Percentiles rank a stretch among this genome's conserved stretches.
Evolutionary conservation across 2,113 vertebrate genomes (phyloP).

Genomic region (Xenopus laevis): DNA sequence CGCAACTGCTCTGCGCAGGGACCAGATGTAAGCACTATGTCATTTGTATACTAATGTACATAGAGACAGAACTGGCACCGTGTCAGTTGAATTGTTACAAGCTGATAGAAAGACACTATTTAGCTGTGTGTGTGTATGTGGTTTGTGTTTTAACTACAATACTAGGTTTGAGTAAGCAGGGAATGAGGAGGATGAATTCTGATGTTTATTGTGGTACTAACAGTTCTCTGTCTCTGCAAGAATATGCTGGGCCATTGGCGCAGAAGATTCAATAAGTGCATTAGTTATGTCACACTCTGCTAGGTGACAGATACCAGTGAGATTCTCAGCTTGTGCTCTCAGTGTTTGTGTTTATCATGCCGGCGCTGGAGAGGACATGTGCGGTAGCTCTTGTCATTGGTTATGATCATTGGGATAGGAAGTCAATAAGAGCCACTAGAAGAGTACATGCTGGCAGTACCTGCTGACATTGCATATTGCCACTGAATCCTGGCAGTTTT

Average conservation of each 20-base stretch:
- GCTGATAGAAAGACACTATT: neutral
- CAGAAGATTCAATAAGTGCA: conserved; percentile 42
- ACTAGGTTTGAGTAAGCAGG: neutral
- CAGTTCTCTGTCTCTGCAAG: conserved; percentile 22
- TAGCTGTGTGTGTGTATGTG: neutral
- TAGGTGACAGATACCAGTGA: conserved; percentile 38
- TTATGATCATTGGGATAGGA: conserved; percentile 25
- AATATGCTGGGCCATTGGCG: conserved; percentile 39
- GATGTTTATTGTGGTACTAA: conserved; percentile 17
- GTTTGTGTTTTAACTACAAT: neutral
- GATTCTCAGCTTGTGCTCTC: conserved; percentile 29
- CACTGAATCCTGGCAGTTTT: conserved; percentile 34
- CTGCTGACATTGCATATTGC: conserved; percentile 40
- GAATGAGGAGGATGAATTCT: neutral
- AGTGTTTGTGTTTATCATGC: conserved; percentile 43
- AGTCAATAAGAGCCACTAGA: conserved; percentile 40
- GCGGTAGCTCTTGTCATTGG: conserved; percentile 40
- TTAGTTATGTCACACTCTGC: conserved; percentile 45
- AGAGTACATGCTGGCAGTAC: conserved; percentile 34
- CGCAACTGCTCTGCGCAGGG: no score
- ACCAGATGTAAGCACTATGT: no score
- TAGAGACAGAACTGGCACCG: no score
- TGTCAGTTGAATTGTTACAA: neutral
- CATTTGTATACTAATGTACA: no score
- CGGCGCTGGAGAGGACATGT: conserved; percentile 22